These are phyloP conservation scores for Eriosoma lanigerum DNA, from an alignment of 1,140 invertebrate genomes.

Conservation along the genomic window DNA sequence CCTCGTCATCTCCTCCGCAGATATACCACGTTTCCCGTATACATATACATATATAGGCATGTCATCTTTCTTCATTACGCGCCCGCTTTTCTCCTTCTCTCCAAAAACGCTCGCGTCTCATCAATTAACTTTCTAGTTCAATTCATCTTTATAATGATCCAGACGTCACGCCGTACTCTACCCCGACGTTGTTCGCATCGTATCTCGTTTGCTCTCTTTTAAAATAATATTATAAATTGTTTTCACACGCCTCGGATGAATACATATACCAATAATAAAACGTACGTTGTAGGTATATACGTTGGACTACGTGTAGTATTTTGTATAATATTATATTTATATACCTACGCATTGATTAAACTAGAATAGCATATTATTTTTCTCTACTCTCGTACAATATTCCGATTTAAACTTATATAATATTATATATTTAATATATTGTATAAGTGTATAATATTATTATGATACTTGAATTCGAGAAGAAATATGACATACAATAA, in stretches of 20 bases:
- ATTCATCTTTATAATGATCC: constrained; percentile 51
- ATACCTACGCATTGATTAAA: no score
- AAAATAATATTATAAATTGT: constrained; percentile 32
- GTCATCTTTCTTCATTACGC: constrained; percentile 50
- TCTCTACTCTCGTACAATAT: no score
- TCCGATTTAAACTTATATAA: no score
- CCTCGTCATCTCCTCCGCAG: not conserved
- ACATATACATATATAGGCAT: not conserved
- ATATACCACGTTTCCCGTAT: no score
- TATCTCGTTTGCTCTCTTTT: constrained; percentile 30
- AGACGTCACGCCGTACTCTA: not conserved
- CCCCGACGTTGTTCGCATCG: not conserved
- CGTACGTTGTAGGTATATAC: no score
- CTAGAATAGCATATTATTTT: no score
- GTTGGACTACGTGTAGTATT: no score
- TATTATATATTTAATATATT: no score
- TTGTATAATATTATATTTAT: no score
- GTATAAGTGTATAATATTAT: no score
- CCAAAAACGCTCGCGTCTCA: constrained; percentile 34
- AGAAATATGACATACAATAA: no score
- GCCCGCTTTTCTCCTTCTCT: not conserved
- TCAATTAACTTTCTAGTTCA: constrained; percentile 52
- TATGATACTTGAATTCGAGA: no score
- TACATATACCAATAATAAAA: constrained; percentile 1
- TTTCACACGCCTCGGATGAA: not conserved